Base-by-base conservation (phyloP, 1,140 invertebrate species). In the Orussus abietinus region DNA sequence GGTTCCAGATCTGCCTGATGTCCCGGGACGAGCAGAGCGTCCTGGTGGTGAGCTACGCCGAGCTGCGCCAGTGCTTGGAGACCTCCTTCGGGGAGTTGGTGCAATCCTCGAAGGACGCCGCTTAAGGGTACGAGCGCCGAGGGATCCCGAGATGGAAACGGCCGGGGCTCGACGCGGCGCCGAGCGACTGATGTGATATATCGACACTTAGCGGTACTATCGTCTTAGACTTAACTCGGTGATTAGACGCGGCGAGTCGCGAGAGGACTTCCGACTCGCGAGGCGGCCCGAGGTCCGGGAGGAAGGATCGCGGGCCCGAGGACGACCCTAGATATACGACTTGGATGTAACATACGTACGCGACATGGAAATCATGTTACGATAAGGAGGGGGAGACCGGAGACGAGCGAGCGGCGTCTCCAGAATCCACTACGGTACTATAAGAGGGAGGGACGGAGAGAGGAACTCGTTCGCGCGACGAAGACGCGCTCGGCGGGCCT, bases 21-120 rank as follows among this genome's bases (percentile, higher is more conserved):
- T 96, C 94, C 1, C 79, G 93, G 37, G 94, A 98, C 71, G 93
- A 93, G 68, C 90, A 95, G 69, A 97, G 92, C 72, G 83, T 98
- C 37, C 76, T 99, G 41, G 88, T 98, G 42, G 92, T 97, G 37
- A 89, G 88, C 46, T 98, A 93, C 69, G 83, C 87, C 18, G 95
- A 98, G 73, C 75, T 98, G 49, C 95, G 95, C 72, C 88, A 90
- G 60, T 96, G 92, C 75, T 81, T 97, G 60, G 91, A 97, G 63
- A 84, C 86, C 56, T 90, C 93, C 18, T 97, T 96, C 74, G 79
- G 80, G 30, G 92, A 97, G 68, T 70, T 96, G 42, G 62, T 86
- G 47, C 74, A 77, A 55, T 78, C 80, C 46, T 72, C 81, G 26
- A 74, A 69, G 42, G 72, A 72, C 40, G 53, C 56, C 47, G 64